These are phyloP conservation scores for Jordanella pulchra DNA, from an alignment of 2,797 vertebrate species.

Conservation along the genomic window DNA sequence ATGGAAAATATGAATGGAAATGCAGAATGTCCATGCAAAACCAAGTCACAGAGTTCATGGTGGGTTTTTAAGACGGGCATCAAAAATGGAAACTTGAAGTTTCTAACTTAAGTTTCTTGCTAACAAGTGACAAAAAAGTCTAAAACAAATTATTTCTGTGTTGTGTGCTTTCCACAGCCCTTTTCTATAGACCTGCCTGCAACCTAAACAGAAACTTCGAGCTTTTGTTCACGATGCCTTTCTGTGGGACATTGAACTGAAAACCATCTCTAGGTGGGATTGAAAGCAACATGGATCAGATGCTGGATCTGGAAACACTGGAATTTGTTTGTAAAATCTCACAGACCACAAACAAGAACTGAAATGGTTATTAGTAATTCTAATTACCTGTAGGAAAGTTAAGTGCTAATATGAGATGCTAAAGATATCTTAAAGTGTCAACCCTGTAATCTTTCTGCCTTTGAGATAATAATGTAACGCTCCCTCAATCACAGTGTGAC, in stretches of 20 bases:
- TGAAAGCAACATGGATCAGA: too few species aligned
- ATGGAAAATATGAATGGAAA: not conserved
- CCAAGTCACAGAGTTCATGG: not conserved
- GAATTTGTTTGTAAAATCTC: not conserved
- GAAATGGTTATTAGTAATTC: not conserved
- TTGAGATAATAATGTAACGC: not conserved
- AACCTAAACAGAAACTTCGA: too few species aligned
- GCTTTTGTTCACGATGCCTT: too few species aligned
- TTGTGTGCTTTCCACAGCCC: slow-evolving; percentile 27
- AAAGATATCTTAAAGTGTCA: not conserved
- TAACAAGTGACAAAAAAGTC: too few species aligned
- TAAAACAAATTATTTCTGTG: not conserved
- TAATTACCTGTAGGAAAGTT: not conserved
- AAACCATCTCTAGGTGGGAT: too few species aligned
- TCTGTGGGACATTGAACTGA: not conserved
- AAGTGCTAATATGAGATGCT: not conserved
- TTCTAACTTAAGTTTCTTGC: not conserved
- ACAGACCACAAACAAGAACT: not conserved
- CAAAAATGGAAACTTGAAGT: not conserved
- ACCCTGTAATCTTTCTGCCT: not conserved
- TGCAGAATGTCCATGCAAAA: too few species aligned
- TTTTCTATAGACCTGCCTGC: slow-evolving; percentile 58
- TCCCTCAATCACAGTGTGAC: not conserved
- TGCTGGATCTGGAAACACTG: not conserved
- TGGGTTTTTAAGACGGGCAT: not conserved